These are phyloP conservation scores for Epirrhoe tristata DNA, from an alignment of 2,888 invertebrate species.

Conservation along the genomic window DNA sequence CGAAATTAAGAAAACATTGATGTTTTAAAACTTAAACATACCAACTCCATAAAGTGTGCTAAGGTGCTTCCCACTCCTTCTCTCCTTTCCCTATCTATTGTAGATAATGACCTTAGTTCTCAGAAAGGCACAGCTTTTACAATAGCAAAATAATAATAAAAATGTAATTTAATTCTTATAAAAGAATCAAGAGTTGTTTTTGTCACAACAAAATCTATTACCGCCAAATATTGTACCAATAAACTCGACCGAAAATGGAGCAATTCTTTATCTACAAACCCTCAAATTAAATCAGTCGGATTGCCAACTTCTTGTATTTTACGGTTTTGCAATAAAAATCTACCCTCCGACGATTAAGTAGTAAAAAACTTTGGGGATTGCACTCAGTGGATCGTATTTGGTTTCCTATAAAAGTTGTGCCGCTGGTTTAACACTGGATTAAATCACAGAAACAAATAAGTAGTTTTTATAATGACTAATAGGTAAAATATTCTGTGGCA, in stretches of 20 bases:
- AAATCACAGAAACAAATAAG: background rate
- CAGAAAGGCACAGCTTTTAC: too few relatives aligned
- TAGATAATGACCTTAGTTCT: too few relatives aligned
- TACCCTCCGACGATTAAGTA: slow-evolving; percentile 48
- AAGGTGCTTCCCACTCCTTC: too few relatives aligned
- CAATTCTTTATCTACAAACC: slow-evolving; percentile 53
- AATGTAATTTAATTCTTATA: too few relatives aligned
- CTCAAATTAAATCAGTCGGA: slow-evolving; percentile 56
- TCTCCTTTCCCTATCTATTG: too few relatives aligned
- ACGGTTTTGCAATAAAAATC: slow-evolving; percentile 44
- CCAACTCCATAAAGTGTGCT: too few relatives aligned
- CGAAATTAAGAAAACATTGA: too few relatives aligned
- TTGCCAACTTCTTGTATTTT: slow-evolving; percentile 51
- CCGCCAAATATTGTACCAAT: background rate
- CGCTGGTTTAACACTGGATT: background rate
- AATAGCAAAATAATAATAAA: too few relatives aligned
- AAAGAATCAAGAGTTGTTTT: background rate
- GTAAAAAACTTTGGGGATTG: slow-evolving; percentile 46
- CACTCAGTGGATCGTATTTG: slow-evolving; percentile 29
- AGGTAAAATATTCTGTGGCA: too few relatives aligned
- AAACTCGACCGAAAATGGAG: slow-evolving; percentile 17
- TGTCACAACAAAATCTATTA: background rate
- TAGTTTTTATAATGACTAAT: too few relatives aligned
- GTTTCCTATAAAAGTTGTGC: background rate
- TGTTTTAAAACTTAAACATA: too few relatives aligned